Conservation (phyloP, 1,140 invertebrate species). For the Drosophila prosaltans region DNA sequence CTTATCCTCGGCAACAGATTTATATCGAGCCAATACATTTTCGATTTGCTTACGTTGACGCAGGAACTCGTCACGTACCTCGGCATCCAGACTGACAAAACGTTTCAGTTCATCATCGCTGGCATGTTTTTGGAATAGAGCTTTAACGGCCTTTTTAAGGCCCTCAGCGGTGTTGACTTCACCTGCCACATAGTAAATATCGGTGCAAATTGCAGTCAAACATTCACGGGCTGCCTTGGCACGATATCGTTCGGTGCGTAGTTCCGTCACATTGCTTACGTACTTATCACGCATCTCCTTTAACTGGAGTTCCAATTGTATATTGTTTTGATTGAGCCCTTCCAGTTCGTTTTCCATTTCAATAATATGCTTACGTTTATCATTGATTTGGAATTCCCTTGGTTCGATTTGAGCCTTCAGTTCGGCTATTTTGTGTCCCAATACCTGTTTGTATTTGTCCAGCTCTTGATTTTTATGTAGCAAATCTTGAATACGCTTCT, state of each 20-base stretch:
- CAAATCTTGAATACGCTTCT: slow-evolving; percentile 92
- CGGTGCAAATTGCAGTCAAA: slow-evolving; percentile 90
- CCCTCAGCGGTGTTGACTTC: slow-evolving; percentile 90
- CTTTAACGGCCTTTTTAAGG: slow-evolving; percentile 91
- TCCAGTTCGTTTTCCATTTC: slow-evolving; percentile 89
- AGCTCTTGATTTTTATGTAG: slow-evolving; percentile 93
- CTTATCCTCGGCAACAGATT: slow-evolving; percentile 65
- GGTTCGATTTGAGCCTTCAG: slow-evolving; percentile 93
- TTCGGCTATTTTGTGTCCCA: slow-evolving; percentile 95
- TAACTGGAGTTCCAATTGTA: slow-evolving; percentile 88
- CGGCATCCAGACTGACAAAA: slow-evolving; percentile 86
- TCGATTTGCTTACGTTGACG: slow-evolving; percentile 92
- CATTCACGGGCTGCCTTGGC: slow-evolving; percentile 87
- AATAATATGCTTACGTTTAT: slow-evolving; percentile 90
- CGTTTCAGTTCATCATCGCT: slow-evolving; percentile 87
- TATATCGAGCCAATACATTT: slow-evolving; percentile 87
- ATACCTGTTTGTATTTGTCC: slow-evolving; percentile 95
- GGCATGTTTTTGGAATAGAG: slow-evolving; percentile 85
- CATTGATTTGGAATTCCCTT: slow-evolving; percentile 90
- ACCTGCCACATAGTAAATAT: slow-evolving; percentile 90
- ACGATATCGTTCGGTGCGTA: slow-evolving; percentile 87
- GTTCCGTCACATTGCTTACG: slow-evolving; percentile 87
- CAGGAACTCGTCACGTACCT: slow-evolving; percentile 90
- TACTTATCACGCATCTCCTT: slow-evolving; percentile 91
- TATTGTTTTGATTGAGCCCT: slow-evolving; percentile 86